Conservation (phyloP, 2,888 invertebrate genomes). For the Volucella zonaria region DNA sequence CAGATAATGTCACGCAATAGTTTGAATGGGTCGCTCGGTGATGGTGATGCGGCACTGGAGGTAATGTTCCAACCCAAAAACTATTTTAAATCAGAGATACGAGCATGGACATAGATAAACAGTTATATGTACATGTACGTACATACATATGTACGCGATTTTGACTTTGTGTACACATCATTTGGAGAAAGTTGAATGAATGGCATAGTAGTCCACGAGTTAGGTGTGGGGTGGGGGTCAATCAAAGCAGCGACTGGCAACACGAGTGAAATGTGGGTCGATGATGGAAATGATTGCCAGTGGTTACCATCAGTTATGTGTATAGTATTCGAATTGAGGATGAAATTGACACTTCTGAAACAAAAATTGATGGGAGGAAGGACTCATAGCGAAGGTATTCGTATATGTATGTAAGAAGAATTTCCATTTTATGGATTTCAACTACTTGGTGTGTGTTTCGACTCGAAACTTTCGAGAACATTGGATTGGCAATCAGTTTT, state of each 20-base stretch:
- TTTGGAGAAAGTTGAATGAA: conserved; percentile 37
- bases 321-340: conserved; percentile 40
- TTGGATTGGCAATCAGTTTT: conserved; percentile 22
- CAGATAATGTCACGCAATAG: conserved; percentile 69
- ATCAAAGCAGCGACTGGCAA: conserved; percentile 18
- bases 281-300: conserved; percentile 44
- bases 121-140: too few species aligned
- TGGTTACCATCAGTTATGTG: not conserved
- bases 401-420: not conserved
- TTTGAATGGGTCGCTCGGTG: conserved; percentile 47
- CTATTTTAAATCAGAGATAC: conserved; percentile 68
- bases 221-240: conserved; percentile 21
- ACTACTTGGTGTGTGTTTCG: not conserved
- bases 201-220: not conserved
- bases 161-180: conserved; percentile 52
- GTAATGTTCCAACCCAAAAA: conserved; percentile 33
- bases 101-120: too few species aligned
- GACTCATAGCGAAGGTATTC: not conserved
- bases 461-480: too few species aligned
- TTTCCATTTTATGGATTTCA: not conserved
- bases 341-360: conserved; percentile 50
- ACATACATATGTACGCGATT: conserved; percentile 49
- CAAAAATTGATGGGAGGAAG: conserved; percentile 15
- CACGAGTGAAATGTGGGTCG: conserved; percentile 31
- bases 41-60: not conserved